These are phyloP conservation scores for Aegotheles bennettii DNA, from an alignment of 2,113 vertebrate species.

Conservation along the genomic window DNA sequence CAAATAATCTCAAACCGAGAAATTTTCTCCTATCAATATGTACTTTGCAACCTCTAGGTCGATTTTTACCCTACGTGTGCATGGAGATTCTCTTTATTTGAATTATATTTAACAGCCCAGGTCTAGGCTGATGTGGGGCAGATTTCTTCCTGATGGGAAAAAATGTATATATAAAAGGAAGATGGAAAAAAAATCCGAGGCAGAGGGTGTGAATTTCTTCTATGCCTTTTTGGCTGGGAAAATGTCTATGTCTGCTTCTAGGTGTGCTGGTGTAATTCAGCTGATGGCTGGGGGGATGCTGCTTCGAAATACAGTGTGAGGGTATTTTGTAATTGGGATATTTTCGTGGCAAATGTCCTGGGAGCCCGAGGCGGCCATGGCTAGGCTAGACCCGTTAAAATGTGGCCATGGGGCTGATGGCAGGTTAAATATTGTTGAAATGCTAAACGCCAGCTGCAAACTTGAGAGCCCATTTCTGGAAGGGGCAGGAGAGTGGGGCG, in stretches of 20 bases:
- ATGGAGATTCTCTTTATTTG: neutral
- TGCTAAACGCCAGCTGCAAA: constrained; percentile 30
- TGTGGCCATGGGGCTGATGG: neutral
- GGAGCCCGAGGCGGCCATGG: neutral
- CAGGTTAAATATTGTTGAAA: constrained; percentile 47
- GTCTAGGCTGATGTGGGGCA: neutral
- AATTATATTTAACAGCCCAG: neutral
- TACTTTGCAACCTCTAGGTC: constrained; percentile 52
- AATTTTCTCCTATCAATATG: constrained; percentile 13
- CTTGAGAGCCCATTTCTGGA: neutral
- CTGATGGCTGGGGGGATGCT: neutral
- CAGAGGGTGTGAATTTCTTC: neutral
- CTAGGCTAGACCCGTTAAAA: constrained; percentile 1
- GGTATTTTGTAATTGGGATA: neutral
- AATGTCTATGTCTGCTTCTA: neutral
- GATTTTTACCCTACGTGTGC: constrained; percentile 26
- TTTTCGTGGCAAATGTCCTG: constrained; percentile 25
- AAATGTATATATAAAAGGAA: neutral
- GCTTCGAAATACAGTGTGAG: neutral
- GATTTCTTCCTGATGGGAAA: constrained; percentile 14
- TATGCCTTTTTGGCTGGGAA: neutral
- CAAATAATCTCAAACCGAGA: neutral
- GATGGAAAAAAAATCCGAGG: neutral
- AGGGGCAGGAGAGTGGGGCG: neutral
- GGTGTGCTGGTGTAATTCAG: constrained; percentile 17